Evolutionary conservation across 2,888 invertebrate species (phyloP).

Genomic region (Rotaria magnacalcarata): DNA sequence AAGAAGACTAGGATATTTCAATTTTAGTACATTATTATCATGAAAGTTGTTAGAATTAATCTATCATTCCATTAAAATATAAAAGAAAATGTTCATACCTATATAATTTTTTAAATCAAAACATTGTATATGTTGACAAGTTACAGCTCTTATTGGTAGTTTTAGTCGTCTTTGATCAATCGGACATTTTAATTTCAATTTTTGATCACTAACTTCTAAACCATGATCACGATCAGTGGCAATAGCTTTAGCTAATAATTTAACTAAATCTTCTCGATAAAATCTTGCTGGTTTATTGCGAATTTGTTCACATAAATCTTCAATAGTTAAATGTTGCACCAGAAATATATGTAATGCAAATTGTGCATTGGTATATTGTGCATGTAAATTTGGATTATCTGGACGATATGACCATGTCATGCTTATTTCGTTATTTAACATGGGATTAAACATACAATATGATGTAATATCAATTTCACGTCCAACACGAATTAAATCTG

Average conservation of each 20-base stretch:
- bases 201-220: slow-evolving; percentile 39
- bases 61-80: too few relatives aligned
- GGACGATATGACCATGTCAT: slow-evolving; percentile 40
- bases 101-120: slow-evolving; percentile 90
- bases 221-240: slow-evolving; percentile 33
- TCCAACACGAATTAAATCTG: slow-evolving; percentile 44
- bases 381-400: background rate
- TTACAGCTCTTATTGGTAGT: slow-evolving; percentile 78
- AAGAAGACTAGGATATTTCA: too few relatives aligned
- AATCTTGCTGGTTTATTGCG: background rate
- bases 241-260: background rate
- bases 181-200: slow-evolving; percentile 49
- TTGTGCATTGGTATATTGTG: background rate
- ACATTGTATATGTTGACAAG: slow-evolving; percentile 93
- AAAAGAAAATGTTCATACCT: slow-evolving; percentile 68
- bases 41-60: too few relatives aligned
- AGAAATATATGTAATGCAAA: slow-evolving; percentile 24
- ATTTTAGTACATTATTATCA: too few relatives aligned
- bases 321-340: background rate
- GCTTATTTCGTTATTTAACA: slow-evolving; percentile 33
- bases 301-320: background rate
- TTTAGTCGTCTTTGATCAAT: slow-evolving; percentile 72
- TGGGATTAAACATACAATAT: slow-evolving; percentile 40
- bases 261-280: background rate
- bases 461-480: slow-evolving; percentile 44